Percentiles rank a stretch among this genome's conserved stretches.
These are phyloP conservation scores for Anabas testudineus DNA, from an alignment of 2,797 vertebrate genomes.

Conservation along the genomic window DNA sequence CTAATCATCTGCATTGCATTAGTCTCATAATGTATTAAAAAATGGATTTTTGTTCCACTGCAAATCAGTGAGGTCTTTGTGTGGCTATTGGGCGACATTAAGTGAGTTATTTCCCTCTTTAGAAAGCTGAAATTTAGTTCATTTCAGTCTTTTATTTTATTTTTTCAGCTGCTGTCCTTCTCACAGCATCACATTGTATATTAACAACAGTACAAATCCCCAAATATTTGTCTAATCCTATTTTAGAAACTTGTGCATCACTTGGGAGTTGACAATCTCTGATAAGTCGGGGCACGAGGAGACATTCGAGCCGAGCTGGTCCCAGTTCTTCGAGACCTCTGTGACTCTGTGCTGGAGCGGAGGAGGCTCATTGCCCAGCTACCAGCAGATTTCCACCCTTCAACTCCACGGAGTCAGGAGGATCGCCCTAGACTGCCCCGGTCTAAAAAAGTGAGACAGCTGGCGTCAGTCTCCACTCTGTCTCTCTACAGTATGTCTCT, in stretches of 20 bases:
- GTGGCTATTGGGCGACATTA: not conserved
- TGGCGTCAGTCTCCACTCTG: not conserved
- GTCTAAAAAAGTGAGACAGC: slow-evolving; percentile 81
- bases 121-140: no score
- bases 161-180: no score
- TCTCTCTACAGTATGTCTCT: slow-evolving; percentile 1
- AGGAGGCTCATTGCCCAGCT: slow-evolving; percentile 76
- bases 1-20: slow-evolving; percentile 2
- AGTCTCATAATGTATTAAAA: slow-evolving; percentile 13
- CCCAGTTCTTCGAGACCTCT: slow-evolving; percentile 85
- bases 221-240: not conserved
- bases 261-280: slow-evolving; percentile 87
- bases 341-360: slow-evolving; percentile 85
- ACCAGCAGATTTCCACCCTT: slow-evolving; percentile 81
- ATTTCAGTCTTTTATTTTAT: no score
- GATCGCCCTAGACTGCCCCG: slow-evolving; percentile 72
- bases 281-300: slow-evolving; percentile 79
- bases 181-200: no score
- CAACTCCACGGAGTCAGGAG: slow-evolving; percentile 87
- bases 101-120: no score
- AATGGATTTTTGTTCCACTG: no score
- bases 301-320: slow-evolving; percentile 74
- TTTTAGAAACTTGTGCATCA: slow-evolving; percentile 72
- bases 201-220: not conserved
- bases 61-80: not conserved